Percentiles rank a stretch among this genome's conserved stretches.
Conservation (phyloP, 2,113 vertebrate genomes). For the Colinus virginianus region DNA sequence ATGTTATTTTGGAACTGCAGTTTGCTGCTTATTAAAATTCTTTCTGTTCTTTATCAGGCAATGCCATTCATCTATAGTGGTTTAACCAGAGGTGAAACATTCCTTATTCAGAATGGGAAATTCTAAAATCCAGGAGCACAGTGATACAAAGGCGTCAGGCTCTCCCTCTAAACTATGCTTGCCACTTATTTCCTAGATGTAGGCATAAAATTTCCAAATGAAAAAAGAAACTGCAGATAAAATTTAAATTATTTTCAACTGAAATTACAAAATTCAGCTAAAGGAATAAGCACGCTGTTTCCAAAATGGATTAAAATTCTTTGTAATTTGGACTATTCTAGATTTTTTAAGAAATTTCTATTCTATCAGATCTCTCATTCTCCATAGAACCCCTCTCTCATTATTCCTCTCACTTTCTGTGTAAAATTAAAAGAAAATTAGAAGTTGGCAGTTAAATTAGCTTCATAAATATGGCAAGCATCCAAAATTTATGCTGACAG, state of each 20-base stretch:
- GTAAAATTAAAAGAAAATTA: constrained; percentile 45
- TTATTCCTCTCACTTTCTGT: neutral
- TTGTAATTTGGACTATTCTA: constrained; percentile 37
- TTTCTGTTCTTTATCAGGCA: constrained; percentile 44
- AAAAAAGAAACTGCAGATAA: constrained; percentile 30
- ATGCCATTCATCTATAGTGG: constrained; percentile 49
- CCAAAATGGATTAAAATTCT: neutral
- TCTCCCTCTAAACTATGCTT: constrained; percentile 12
- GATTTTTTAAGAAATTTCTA: constrained; percentile 33
- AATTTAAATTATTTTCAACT: constrained; percentile 23
- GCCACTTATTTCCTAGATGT: constrained; percentile 17
- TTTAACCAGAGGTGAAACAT: constrained; percentile 62
- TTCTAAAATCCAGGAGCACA: constrained; percentile 48
- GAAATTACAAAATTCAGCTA: constrained; percentile 11
- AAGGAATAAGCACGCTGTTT: neutral
- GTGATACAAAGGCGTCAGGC: constrained; percentile 1
- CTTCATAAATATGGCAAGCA: constrained; percentile 60
- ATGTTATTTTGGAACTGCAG: constrained; percentile 2
- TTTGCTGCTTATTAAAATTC: constrained; percentile 60
- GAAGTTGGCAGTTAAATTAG: constrained; percentile 55
- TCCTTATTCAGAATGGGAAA: constrained; percentile 62
- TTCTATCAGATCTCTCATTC: neutral
- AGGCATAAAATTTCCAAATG: constrained; percentile 23
- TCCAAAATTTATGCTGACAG: constrained; percentile 39
- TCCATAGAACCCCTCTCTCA: neutral